A percentile compares a stretch with the other conserved stretches of the same genome.
These are phyloP conservation scores for Eretmocerus hayati DNA, from an alignment of 2,888 invertebrate genomes.

Conservation along the genomic window DNA sequence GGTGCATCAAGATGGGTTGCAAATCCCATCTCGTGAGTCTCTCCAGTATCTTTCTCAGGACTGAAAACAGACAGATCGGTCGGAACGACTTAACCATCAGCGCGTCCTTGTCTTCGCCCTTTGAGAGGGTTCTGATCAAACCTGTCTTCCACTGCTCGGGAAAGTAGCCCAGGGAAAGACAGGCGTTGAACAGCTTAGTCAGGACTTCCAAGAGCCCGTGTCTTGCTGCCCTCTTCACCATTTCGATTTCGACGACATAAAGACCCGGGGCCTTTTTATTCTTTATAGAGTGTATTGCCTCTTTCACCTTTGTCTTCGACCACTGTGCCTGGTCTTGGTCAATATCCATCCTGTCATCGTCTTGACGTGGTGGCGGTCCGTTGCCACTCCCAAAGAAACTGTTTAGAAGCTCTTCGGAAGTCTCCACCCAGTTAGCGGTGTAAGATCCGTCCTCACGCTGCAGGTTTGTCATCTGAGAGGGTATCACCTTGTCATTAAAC, in stretches of 20 bases:
- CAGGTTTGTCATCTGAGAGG: not conserved
- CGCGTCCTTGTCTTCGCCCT: not conserved
- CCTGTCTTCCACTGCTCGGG: not conserved
- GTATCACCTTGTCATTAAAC: too few relatives aligned
- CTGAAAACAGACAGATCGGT: not conserved
- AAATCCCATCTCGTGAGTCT: too few relatives aligned
- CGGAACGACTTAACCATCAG: not conserved
- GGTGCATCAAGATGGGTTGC: too few relatives aligned
- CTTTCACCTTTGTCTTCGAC: not conserved
- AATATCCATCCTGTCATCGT: not conserved
- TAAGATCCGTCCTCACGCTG: not conserved
- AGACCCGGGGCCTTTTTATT: slow-evolving; percentile 7
- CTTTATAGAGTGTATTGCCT: not conserved
- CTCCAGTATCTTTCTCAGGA: not conserved
- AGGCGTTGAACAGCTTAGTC: not conserved
- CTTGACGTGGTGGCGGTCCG: not conserved
- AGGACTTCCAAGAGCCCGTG: not conserved
- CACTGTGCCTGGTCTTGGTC: not conserved
- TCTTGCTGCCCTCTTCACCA: too few relatives aligned
- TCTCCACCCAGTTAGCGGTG: not conserved
- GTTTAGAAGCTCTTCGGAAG: not conserved
- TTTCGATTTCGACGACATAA: not conserved
- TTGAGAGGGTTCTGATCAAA: not conserved
- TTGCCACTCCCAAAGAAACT: not conserved
- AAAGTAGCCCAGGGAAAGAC: not conserved